Conservation (phyloP, 2,888 invertebrate species). For the Amphipoea lucens region DNA sequence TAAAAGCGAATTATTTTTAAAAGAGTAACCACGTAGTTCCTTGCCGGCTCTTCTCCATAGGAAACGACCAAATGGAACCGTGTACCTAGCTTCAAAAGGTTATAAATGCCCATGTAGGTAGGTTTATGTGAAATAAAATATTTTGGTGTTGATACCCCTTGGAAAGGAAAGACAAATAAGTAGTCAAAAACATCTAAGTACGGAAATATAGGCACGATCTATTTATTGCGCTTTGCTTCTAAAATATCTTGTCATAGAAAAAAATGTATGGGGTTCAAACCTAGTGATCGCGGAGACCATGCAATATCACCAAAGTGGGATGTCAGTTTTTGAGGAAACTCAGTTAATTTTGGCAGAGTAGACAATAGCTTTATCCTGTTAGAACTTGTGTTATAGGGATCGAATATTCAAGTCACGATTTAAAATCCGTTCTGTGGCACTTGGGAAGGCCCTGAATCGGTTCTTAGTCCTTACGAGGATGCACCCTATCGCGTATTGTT, state of each 20-base stretch:
- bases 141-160: background rate
- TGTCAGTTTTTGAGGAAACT: slow-evolving; percentile 5
- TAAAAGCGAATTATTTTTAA: no score
- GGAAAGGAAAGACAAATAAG: background rate
- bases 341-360: no score
- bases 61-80: no score
- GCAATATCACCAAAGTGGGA: background rate
- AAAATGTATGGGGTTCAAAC: background rate
- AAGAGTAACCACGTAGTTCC: no score
- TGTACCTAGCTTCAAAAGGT: no score
- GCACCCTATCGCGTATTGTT: background rate
- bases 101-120: no score
- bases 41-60: no score
- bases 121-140: no score
- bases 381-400: background rate
- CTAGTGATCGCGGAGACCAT: background rate
- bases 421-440: background rate
- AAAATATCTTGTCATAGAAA: background rate
- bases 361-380: slow-evolving; percentile 16
- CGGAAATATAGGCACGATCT: background rate
- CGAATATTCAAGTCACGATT: background rate
- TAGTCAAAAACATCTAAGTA: background rate
- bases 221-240: background rate
- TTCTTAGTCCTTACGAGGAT: background rate
- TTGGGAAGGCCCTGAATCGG: slow-evolving; percentile 4